Percentiles rank a stretch among this genome's conserved stretches.
Evolutionary conservation across 2,888 invertebrate species (phyloP).

Genomic region (Melinaea marsaeus): DNA sequence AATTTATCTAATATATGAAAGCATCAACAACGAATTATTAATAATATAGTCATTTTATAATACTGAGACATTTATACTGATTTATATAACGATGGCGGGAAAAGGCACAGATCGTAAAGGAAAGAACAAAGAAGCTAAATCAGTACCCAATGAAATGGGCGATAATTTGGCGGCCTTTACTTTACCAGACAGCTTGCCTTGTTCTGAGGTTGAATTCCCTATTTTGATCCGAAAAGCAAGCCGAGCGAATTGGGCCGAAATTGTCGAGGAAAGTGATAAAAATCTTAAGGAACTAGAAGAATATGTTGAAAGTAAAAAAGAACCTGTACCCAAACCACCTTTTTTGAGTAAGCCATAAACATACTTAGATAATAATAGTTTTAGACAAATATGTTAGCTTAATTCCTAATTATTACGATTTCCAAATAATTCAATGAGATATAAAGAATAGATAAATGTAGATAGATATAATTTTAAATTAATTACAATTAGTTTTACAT

Average conservation of each 20-base stretch:
- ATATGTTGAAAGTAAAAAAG: slow-evolving; percentile 46
- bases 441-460: too few species aligned
- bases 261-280: slow-evolving; percentile 52
- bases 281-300: slow-evolving; percentile 48
- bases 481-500: too few species aligned
- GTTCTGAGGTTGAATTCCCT: slow-evolving; percentile 65
- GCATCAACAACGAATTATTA: too few species aligned
- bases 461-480: too few species aligned
- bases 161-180: slow-evolving; percentile 51
- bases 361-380: background rate
- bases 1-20: too few species aligned
- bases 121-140: slow-evolving; percentile 49
- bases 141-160: slow-evolving; percentile 37
- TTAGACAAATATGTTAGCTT: background rate
- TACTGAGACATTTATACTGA: too few species aligned
- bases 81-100: slow-evolving; percentile 46
- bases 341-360: slow-evolving; percentile 50
- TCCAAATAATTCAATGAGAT: too few species aligned
- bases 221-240: slow-evolving; percentile 41
- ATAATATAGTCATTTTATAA: too few species aligned
- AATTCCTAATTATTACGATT: background rate
- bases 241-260: slow-evolving; percentile 56
- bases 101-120: slow-evolving; percentile 54
- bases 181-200: slow-evolving; percentile 61
- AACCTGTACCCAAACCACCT: slow-evolving; percentile 43